phyloP scores from a whole-genome alignment of 2,797 vertebrate species.

The Dicrostonyx torquatus region DNA sequence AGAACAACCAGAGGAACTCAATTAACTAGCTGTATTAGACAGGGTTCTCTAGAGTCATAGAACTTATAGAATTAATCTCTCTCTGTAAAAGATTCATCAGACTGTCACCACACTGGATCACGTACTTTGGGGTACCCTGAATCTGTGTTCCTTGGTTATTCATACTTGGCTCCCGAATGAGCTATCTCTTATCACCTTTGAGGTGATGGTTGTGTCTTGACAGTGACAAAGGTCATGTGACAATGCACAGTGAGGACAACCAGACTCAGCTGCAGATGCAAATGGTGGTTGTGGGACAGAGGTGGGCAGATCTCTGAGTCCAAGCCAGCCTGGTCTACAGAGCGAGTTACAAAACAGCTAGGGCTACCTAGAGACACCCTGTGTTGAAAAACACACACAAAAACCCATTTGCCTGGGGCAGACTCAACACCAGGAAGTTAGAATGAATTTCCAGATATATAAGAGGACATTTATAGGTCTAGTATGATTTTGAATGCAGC shows the following conservation, averaged over 20 bases:
- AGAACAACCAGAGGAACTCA: background rate
- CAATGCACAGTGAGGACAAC: background rate
- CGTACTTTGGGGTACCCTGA: background rate
- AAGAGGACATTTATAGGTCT: background rate
- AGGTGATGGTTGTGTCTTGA: background rate
- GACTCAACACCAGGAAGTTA: background rate
- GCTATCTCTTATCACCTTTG: background rate
- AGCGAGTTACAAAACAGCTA: background rate
- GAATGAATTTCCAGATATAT: background rate
- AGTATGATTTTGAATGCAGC: background rate
- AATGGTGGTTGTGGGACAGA: background rate
- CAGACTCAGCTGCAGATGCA: background rate
- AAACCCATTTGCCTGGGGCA: background rate
- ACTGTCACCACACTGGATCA: background rate
- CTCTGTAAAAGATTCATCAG: background rate
- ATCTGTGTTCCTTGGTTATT: background rate
- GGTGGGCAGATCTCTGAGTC: background rate
- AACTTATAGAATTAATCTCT: background rate
- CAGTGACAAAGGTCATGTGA: background rate
- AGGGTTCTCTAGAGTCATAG: background rate
- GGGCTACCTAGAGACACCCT: background rate
- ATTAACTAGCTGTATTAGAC: background rate
- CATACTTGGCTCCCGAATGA: background rate
- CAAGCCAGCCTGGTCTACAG: background rate
- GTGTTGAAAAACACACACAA: background rate